Conservation (phyloP, 2,797 vertebrate genomes). For the Neopelma chrysocephalum region DNA sequence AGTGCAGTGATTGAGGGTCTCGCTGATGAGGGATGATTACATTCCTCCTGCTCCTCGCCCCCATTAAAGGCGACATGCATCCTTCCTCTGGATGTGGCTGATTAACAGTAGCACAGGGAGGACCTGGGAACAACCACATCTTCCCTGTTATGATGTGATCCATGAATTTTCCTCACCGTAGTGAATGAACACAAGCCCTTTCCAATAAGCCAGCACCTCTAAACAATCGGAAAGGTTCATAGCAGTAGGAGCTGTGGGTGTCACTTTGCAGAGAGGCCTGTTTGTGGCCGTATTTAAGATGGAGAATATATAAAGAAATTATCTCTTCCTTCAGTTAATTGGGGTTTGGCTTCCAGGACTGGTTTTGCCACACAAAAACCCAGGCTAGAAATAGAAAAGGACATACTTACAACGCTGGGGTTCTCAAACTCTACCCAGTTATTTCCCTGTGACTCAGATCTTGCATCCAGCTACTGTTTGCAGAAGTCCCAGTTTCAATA, state of each 20-base stretch:
- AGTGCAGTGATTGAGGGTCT: constrained; percentile 65
- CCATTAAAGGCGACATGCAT: background rate
- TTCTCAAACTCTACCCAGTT: background rate
- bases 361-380: background rate
- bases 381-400: background rate
- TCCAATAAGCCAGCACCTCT: background rate
- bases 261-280: background rate
- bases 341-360: background rate
- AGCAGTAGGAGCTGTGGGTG: background rate
- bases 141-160: background rate
- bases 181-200: background rate
- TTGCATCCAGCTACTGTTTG: background rate
- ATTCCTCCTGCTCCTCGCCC: constrained; percentile 22
- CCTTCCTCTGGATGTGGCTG: constrained; percentile 14
- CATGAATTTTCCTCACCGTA: background rate
- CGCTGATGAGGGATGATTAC: constrained; percentile 61
- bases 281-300: background rate
- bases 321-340: background rate
- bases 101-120: background rate
- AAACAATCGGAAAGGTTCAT: background rate
- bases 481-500: background rate
- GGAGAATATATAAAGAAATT: background rate
- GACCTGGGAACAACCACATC: background rate
- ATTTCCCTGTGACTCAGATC: background rate
- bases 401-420: background rate